Conservation (phyloP, 2,888 invertebrate species). For the Drosophila koepferae region DNA sequence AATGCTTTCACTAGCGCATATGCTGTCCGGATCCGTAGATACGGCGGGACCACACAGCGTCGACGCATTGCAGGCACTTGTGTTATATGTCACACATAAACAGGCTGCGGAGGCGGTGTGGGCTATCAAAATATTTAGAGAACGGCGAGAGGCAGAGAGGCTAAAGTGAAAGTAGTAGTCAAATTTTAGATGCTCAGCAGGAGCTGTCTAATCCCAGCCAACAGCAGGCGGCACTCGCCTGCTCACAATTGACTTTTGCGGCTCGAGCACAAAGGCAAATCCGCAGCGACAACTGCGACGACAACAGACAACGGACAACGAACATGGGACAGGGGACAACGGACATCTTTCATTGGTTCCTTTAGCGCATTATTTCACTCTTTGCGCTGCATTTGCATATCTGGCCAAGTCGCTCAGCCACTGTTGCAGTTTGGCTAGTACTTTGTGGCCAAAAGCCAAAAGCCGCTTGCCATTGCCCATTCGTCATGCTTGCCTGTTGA, state of each 20-base stretch:
- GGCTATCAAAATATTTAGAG: conserved; percentile 70
- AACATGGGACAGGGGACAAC: conserved; percentile 12
- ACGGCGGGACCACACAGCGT: conserved; percentile 65
- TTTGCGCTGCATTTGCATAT: conserved; percentile 67
- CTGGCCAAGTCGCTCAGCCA: conserved; percentile 26
- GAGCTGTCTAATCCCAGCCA: conserved; percentile 62
- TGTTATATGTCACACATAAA: conserved; percentile 72
- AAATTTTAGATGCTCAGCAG: conserved; percentile 74
- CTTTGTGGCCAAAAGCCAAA: conserved; percentile 64
- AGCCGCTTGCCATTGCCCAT: conserved; percentile 71
- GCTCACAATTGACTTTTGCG: conserved; percentile 76
- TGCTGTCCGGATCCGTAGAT: conserved; percentile 17
- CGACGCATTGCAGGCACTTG: conserved; percentile 47
- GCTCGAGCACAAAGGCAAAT: conserved; percentile 68
- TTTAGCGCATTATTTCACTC: conserved; percentile 70
- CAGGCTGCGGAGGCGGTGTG: conserved; percentile 38
- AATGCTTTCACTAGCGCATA: conserved; percentile 71
- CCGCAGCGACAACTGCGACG: conserved; percentile 60
- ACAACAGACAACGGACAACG: conserved; percentile 27
- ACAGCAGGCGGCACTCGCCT: conserved; percentile 56
- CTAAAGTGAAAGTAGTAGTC: conserved; percentile 76
- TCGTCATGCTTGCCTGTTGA: conserved; percentile 80
- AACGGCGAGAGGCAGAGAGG: conserved; percentile 38
- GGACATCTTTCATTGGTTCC: conserved; percentile 40
- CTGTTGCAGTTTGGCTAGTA: conserved; percentile 30